Evolutionary conservation across 2,797 vertebrate genomes (phyloP).

Genomic region (Acanthurus tractus): DNA sequence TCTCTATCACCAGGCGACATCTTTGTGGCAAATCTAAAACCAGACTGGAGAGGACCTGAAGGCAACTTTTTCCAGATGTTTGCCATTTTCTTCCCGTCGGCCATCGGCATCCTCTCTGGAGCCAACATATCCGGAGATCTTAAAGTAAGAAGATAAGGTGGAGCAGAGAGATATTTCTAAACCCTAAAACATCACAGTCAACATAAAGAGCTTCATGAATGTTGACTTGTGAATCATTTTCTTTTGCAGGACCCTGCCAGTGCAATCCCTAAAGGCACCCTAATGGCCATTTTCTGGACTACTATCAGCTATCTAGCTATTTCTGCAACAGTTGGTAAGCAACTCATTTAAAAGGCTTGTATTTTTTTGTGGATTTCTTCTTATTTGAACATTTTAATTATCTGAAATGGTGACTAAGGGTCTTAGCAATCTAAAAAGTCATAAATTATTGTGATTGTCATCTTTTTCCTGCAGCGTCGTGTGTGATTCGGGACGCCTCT

Average conservation of each 20-base stretch:
- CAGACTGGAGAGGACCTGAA: conserved; percentile 66
- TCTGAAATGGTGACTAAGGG: not conserved
- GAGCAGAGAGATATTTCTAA: not conserved
- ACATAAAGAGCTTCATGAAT: not conserved
- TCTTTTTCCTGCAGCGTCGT: conserved; percentile 64
- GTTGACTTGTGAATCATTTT: not conserved
- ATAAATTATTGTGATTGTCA: too few species aligned
- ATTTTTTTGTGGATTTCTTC: not conserved
- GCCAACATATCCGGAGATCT: conserved; percentile 87
- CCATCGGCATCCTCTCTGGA: conserved; percentile 84
- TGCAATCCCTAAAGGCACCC: conserved; percentile 84
- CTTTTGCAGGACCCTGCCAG: conserved; percentile 76
- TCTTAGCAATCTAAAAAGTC: not conserved
- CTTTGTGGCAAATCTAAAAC: conserved; percentile 82
- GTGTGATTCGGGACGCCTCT: conserved; percentile 81
- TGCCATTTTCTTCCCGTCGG: conserved; percentile 87
- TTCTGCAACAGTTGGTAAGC: conserved; percentile 78
- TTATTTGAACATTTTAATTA: not conserved
- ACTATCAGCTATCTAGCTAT: conserved; percentile 80
- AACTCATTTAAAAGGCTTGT: not conserved
- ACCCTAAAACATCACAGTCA: not conserved
- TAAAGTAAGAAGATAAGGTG: conserved; percentile 68
- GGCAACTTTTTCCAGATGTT: conserved; percentile 85
- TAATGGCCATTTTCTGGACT: conserved; percentile 84
- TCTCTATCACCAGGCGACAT: conserved; percentile 73